A percentile compares a stretch with the other conserved stretches of the same genome.
Conservation (phyloP, 2,888 invertebrate genomes). For the Stegophylla sp. region DNA sequence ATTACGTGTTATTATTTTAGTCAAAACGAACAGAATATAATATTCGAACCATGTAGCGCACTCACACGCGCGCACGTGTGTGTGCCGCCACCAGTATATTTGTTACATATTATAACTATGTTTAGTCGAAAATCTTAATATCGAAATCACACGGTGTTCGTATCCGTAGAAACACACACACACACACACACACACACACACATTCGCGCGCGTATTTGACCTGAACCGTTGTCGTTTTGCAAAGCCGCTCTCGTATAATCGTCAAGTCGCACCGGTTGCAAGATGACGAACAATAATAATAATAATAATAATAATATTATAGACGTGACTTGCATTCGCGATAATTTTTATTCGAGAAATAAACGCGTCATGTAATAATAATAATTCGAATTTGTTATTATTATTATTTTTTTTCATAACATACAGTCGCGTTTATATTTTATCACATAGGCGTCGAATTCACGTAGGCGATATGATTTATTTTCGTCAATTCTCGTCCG, state of each 20-base stretch:
- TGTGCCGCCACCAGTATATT: no score
- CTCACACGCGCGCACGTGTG: not conserved
- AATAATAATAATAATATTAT: not conserved
- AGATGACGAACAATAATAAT: slow-evolving; percentile 27
- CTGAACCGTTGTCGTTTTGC: not conserved
- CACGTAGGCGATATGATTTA: slow-evolving; percentile 1
- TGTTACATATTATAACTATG: no score
- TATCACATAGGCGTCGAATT: not conserved
- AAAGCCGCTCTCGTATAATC: not conserved
- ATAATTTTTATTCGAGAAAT: slow-evolving; percentile 27
- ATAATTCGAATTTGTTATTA: slow-evolving; percentile 14
- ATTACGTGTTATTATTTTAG: no score
- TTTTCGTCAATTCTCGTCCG: not conserved
- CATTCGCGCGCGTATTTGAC: not conserved
- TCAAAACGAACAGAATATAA: no score
- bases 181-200: no score
- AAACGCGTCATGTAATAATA: slow-evolving; percentile 18
- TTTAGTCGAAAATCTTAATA: no score
- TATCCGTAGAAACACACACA: no score
- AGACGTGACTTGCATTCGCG: slow-evolving; percentile 37
- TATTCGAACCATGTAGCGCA: not conserved
- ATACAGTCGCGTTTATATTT: not conserved
- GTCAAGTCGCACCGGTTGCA: slow-evolving; percentile 18
- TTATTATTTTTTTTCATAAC: slow-evolving; percentile 25
- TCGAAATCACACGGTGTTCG: no score